phyloP scores from a whole-genome alignment of 2,888 invertebrate species.

The Drosophila kuntzei region DNA sequence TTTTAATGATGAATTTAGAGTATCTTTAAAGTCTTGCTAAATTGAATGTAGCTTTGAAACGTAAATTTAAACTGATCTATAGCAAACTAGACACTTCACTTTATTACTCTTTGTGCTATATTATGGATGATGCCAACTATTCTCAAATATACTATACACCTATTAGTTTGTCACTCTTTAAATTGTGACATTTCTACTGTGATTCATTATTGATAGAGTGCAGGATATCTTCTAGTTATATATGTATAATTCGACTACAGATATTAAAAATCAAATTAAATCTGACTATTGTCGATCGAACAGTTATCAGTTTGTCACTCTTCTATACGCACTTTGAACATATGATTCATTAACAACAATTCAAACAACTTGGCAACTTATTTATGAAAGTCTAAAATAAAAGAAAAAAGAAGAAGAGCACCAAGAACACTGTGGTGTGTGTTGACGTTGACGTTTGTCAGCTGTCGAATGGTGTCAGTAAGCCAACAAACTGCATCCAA shows the following conservation, averaged over 20 bases:
- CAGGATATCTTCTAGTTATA: not conserved
- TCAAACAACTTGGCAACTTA: constrained; percentile 13
- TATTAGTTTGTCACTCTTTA: not conserved
- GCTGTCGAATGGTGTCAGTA: constrained; percentile 58
- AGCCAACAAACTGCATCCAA: constrained; percentile 36
- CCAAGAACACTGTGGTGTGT: constrained; percentile 13
- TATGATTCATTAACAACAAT: constrained; percentile 14
- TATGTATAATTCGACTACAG: not conserved
- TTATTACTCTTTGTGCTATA: no score
- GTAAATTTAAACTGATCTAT: no score
- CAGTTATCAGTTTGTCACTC: constrained; percentile 24
- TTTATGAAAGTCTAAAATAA: not conserved
- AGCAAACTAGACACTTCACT: no score
- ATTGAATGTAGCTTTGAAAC: not conserved
- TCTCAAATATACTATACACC: no score
- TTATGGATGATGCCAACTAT: no score
- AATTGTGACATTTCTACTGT: not conserved
- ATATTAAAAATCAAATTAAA: not conserved
- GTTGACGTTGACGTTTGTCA: constrained; percentile 53
- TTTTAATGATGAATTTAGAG: not conserved
- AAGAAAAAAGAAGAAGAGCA: constrained; percentile 6
- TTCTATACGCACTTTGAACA: constrained; percentile 1
- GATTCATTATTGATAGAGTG: not conserved
- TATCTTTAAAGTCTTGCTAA: not conserved
- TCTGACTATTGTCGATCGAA: not conserved